Base-by-base conservation (phyloP, 1,140 invertebrate species). In the Phocides pigmalion region DNA sequence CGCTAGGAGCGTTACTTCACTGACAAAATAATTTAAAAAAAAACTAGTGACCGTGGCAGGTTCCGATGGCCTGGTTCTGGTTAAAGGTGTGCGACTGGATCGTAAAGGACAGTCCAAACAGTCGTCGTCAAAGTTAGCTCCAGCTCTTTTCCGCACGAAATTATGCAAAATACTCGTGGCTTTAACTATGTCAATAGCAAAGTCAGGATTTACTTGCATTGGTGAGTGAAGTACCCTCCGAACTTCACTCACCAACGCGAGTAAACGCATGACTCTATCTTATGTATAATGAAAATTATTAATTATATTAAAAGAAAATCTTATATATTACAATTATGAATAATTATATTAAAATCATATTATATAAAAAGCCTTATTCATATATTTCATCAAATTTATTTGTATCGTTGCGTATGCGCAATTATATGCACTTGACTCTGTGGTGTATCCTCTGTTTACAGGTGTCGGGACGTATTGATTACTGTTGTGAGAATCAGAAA, bases 221-320 rank as follows among this genome's bases (percentile, higher is more conserved):
- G 53, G 37, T 19, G 53, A 56, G 37, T 51, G 49, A 22, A 51
- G 35, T 41, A 92, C 79, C 49, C 82, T 66, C 85, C 82, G n/a
- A n/a, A n/a, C n/a, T n/a, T n/a, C n/a, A n/a, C n/a, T n/a, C n/a
- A n/a, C n/a, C n/a, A n/a, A n/a, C n/a, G n/a, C n/a, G n/a, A n/a
- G n/a, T n/a, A n/a, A n/a, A n/a, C n/a, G n/a, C n/a, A n/a, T n/a
- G n/a, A n/a, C n/a, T n/a, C n/a, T n/a, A n/a, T n/a, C n/a, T n/a
- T n/a, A n/a, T n/a, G n/a, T n/a, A n/a, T n/a, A n/a, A n/a, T n/a
- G n/a, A n/a, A n/a, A n/a, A n/a, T n/a, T n/a, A n/a, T n/a, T n/a
- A n/a, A n/a, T n/a, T n/a, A n/a, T n/a, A n/a, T n/a, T n/a, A n/a
- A n/a, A n/a, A n/a, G n/a, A n/a, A n/a, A n/a, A n/a, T n/a, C n/a